Base-by-base conservation (phyloP, 2,797 vertebrate genomes). In the Pseudomugil gertrudae region DNA sequence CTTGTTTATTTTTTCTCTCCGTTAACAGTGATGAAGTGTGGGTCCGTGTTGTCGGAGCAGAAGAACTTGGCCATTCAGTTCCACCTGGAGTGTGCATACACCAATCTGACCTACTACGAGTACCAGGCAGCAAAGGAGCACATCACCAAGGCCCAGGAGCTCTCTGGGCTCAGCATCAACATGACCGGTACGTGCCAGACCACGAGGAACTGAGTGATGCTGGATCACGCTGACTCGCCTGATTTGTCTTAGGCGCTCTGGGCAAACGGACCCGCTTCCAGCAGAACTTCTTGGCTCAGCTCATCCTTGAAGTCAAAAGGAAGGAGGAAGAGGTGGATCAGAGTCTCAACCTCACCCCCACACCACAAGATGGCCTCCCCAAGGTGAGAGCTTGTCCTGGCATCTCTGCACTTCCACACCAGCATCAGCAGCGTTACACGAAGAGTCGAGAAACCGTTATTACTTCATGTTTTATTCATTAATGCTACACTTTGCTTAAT, bases 241-340 rank as follows among this genome's bases (percentile, higher is more conserved):
- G 57, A 35, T 61, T 79, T 56, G 63, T 17, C 61, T 7, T 73
- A 99, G 97, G 98, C 87, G 96, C 94, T 77, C 91, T 99, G 63
- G 98, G 98, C 15, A 99, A 98, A 89, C 94, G 97, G 72, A 99
- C 97, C n/a, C 93, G 90, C n/a, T 99, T 95, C 88, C 98, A 99
- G 90, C 93, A 99, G 82, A 97, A 95, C 79, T 93, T 91, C 1
- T 81, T 99, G 82, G 96, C 98, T 66, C 98, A 99, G 87, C 95
- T 99, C 75, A 89, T 99, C 81, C 80, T 99, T 15, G 91, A 96
- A 55, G 96, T 99, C 27, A 93, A 86, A 69, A 94, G 92, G 68
- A 88, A 92, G 68, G 91, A 87, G 64, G 88, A 84, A n/a, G 78
- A 48, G 0, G 62, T 81, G 40, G 70, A 68, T 45, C 58, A 72